A percentile compares a stretch with the other conserved stretches of the same genome.
phyloP scores from a whole-genome alignment of 2,888 invertebrate species.

The Zygogramma bicolorata region DNA sequence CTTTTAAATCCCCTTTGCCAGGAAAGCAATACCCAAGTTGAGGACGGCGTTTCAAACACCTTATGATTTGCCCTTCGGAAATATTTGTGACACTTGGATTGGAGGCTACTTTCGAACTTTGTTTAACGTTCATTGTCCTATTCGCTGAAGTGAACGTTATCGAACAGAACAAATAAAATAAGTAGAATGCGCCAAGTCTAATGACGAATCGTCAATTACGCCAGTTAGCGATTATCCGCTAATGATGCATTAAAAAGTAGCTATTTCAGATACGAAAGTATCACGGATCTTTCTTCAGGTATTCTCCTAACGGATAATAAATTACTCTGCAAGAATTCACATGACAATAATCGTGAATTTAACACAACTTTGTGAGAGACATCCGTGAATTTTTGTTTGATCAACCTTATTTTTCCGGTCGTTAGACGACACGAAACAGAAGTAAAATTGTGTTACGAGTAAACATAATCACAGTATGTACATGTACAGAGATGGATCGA shows the following conservation, averaged over 20 bases:
- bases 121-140: not conserved
- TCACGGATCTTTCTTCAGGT: constrained; percentile 21
- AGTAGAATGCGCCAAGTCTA: constrained; percentile 25
- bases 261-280: constrained; percentile 29
- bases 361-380: not conserved
- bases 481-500: too few relatives aligned
- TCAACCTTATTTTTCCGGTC: constrained; percentile 2
- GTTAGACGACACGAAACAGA: constrained; percentile 2
- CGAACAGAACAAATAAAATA: constrained; percentile 21
- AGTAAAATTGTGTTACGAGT: not conserved
- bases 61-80: too few relatives aligned
- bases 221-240: constrained; percentile 37
- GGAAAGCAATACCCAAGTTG: too few relatives aligned
- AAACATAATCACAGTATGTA: too few relatives aligned
- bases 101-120: not conserved
- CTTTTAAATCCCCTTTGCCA: too few relatives aligned
- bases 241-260: constrained; percentile 37
- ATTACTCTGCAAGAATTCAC: not conserved
- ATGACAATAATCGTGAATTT: constrained; percentile 6
- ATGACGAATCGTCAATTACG: constrained; percentile 32
- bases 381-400: constrained; percentile 10
- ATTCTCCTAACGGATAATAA: constrained; percentile 7
- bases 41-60: too few relatives aligned
- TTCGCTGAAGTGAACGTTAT: not conserved
- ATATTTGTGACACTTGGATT: too few relatives aligned